Evolutionary conservation across 2,113 vertebrate genomes (phyloP).

Genomic region (Callocephalon fimbriatum): DNA sequence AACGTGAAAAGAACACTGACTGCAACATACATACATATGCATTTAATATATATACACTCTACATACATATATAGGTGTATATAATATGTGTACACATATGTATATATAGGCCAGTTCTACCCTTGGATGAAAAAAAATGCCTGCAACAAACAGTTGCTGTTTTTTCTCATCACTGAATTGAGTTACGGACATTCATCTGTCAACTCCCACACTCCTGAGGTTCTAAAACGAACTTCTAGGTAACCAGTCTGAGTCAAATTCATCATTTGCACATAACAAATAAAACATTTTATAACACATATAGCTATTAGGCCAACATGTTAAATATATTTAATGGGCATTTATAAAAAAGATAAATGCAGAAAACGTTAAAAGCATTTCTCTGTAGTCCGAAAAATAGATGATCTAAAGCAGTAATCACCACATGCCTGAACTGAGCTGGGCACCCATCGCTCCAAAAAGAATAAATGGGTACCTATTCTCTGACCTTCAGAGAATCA

Average conservation of each 20-base stretch:
- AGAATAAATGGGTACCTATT: neutral
- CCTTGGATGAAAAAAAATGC: neutral
- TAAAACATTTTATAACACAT: neutral
- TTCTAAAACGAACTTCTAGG: neutral
- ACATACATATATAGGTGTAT: neutral
- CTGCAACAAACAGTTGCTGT: neutral
- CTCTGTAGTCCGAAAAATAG: neutral
- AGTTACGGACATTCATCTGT: neutral
- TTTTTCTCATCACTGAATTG: neutral
- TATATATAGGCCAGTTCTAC: neutral
- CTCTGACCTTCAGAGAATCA: neutral
- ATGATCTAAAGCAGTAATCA: neutral
- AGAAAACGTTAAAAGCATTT: neutral
- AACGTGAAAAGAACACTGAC: neutral
- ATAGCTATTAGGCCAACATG: neutral
- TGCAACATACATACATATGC: neutral
- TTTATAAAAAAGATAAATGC: neutral
- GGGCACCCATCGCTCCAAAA: neutral
- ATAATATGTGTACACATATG: neutral
- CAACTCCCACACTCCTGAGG: neutral
- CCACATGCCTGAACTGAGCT: neutral
- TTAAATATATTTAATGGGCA: neutral
- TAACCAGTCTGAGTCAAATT: neutral
- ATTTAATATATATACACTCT: neutral
- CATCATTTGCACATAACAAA: neutral